Percentiles rank a stretch among this genome's conserved stretches.
These are phyloP conservation scores for Heterochromis multidens DNA, from an alignment of 2,113 vertebrate species.

Conservation along the genomic window DNA sequence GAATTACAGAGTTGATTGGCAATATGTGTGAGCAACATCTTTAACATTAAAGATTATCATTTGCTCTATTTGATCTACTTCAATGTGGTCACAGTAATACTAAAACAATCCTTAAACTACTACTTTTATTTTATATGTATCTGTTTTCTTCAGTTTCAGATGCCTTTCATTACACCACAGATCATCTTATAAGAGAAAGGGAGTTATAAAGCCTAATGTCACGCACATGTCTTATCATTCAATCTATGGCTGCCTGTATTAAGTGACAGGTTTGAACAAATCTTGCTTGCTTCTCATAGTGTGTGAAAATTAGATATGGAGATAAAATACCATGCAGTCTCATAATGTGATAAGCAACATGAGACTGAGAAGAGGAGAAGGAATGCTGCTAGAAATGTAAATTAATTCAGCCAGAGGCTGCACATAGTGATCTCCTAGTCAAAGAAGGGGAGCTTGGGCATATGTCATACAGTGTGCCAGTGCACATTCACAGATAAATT, in stretches of 20 bases:
- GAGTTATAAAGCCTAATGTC: neutral
- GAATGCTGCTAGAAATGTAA: neutral
- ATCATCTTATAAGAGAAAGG: neutral
- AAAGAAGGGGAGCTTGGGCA: neutral
- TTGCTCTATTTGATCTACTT: neutral
- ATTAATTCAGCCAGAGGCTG: conserved; percentile 1
- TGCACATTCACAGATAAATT: conserved; percentile 19
- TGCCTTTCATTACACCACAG: neutral
- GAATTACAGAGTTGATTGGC: neutral
- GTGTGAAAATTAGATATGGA: neutral
- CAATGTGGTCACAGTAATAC: neutral
- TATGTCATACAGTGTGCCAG: neutral
- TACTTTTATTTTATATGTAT: neutral
- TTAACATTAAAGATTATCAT: neutral
- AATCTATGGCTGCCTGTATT: neutral
- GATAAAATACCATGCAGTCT: neutral
- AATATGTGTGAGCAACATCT: neutral
- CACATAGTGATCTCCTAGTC: neutral
- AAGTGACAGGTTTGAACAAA: neutral
- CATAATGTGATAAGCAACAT: neutral
- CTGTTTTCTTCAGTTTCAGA: neutral
- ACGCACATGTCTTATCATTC: neutral
- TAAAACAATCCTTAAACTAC: neutral
- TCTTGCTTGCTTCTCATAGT: neutral
- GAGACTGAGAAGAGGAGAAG: neutral